Evolutionary conservation across 2,113 vertebrate genomes (phyloP).

Genomic region (Romanogobio albipinnatus): DNA sequence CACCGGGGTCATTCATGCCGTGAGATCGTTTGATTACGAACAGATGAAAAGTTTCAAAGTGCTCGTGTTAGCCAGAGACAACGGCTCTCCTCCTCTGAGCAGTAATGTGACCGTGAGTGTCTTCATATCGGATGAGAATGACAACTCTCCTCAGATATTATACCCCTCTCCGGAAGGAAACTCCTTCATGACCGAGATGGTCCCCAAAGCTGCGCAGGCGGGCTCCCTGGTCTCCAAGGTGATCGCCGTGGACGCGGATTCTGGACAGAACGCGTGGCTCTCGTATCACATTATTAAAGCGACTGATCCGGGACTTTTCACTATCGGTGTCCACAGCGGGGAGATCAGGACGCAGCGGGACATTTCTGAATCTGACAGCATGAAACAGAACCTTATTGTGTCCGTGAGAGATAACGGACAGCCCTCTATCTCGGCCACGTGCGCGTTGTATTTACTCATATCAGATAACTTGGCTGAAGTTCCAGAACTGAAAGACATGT

Average conservation of each 20-base stretch:
- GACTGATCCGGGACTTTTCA: slow-evolving; percentile 66
- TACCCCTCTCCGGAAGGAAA: slow-evolving; percentile 55
- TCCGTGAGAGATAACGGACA: slow-evolving; percentile 59
- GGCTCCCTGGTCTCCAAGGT: slow-evolving; percentile 61
- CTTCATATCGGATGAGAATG: slow-evolving; percentile 67
- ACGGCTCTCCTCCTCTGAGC: slow-evolving; percentile 60
- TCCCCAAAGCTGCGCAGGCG: slow-evolving; percentile 44
- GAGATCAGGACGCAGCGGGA: slow-evolving; percentile 64
- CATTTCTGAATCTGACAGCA: slow-evolving; percentile 63
- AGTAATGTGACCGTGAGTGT: slow-evolving; percentile 55
- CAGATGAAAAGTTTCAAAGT: slow-evolving; percentile 52
- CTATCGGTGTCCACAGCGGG: slow-evolving; percentile 63
- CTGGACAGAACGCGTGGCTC: slow-evolving; percentile 69
- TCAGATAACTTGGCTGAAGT: too few species aligned
- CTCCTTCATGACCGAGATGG: slow-evolving; percentile 54
- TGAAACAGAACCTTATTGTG: slow-evolving; percentile 60
- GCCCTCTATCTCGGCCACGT: slow-evolving; percentile 52
- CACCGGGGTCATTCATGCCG: slow-evolving; percentile 69
- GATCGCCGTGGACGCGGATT: slow-evolving; percentile 61
- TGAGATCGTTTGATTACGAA: slow-evolving; percentile 58
- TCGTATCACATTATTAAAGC: slow-evolving; percentile 67
- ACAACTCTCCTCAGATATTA: slow-evolving; percentile 65
- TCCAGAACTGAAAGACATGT: too few species aligned
- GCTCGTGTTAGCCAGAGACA: slow-evolving; percentile 56
- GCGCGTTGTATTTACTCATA: slow-evolving; percentile 67